phyloP scores from a whole-genome alignment of 2,113 vertebrate species.

The Noctilio leporinus region DNA sequence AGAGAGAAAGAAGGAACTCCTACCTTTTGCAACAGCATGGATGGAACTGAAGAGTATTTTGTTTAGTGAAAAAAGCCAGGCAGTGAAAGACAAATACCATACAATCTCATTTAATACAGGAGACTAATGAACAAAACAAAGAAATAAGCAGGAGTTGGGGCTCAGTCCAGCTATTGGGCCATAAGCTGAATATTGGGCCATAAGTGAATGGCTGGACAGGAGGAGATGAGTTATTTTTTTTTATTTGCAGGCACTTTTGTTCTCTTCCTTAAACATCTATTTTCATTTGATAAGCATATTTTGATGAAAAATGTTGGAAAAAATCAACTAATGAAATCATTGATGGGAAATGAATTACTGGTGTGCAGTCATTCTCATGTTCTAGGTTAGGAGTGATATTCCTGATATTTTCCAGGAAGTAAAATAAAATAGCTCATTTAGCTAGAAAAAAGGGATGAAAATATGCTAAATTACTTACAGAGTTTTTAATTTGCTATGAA shows the following conservation, averaged over 20 bases:
- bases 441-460: constrained; percentile 3
- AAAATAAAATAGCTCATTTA: constrained; percentile 46
- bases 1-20: too few species aligned
- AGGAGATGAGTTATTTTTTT: constrained; percentile 3
- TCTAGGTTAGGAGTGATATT: neutral
- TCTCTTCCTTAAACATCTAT: constrained; percentile 10
- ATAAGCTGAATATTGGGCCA: neutral
- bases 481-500: constrained; percentile 46
- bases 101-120: too few species aligned
- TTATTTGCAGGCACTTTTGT: neutral
- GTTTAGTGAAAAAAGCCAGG: too few species aligned
- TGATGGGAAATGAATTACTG: neutral
- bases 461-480: constrained; percentile 26
- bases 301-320: constrained; percentile 46
- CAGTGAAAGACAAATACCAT: too few species aligned
- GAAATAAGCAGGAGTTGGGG: neutral
- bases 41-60: too few species aligned
- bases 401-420: constrained; percentile 49
- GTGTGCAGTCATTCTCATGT: neutral
- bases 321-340: constrained; percentile 17
- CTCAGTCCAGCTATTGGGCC: neutral
- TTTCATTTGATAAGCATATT: constrained; percentile 39
- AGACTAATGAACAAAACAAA: too few species aligned
- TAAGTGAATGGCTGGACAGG: neutral
- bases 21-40: too few species aligned